These are phyloP conservation scores for Sarcophaga peregrina DNA, from an alignment of 1,140 invertebrate species.

Conservation along the genomic window DNA sequence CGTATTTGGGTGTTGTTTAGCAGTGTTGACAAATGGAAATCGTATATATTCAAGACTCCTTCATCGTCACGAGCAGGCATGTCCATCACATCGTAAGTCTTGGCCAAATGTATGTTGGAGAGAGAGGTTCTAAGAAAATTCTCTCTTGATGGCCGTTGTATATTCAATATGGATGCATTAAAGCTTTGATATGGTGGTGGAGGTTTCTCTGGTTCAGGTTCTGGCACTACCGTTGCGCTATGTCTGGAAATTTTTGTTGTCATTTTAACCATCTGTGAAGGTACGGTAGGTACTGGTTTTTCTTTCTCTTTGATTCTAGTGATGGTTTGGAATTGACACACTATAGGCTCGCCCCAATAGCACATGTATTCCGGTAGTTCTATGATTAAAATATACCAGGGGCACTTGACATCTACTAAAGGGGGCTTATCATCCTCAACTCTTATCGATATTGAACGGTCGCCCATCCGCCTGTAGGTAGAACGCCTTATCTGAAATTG, in stretches of 20 bases:
- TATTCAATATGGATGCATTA: background rate
- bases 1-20: constrained; percentile 48
- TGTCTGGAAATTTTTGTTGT: background rate
- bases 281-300: background rate
- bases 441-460: background rate
- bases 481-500: background rate
- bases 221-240: too few relatives aligned
- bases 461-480: background rate
- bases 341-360: constrained; percentile 52
- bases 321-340: constrained; percentile 50
- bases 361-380: constrained; percentile 53
- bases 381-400: constrained; percentile 47
- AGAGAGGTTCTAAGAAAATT: background rate
- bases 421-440: background rate
- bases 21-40: constrained; percentile 47
- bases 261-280: background rate
- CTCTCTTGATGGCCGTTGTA: background rate
- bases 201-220: background rate
- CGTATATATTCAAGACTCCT: background rate
- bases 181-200: background rate
- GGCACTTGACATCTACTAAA: background rate
- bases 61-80: background rate
- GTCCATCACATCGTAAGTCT: background rate
- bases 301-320: background rate
- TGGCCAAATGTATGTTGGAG: background rate